Conservation (phyloP, 2,797 vertebrate genomes). For the Microctenopoma stevenorrisi region DNA sequence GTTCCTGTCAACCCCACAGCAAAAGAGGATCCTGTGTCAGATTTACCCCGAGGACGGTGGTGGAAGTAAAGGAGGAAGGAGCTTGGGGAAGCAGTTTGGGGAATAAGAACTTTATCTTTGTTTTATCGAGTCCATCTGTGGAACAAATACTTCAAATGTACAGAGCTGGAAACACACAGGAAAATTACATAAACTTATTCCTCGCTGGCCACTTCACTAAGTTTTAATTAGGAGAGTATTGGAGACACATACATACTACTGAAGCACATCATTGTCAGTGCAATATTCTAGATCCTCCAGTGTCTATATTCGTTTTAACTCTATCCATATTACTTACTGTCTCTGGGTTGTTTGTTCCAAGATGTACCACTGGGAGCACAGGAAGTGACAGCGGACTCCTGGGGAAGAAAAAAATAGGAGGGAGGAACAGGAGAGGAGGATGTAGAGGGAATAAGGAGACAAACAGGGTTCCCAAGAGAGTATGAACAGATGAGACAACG, state of each 20-base stretch:
- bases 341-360: constrained; percentile 65
- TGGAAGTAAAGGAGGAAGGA: constrained; percentile 45
- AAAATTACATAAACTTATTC: background rate
- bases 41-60: constrained; percentile 44
- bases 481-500: constrained; percentile 63
- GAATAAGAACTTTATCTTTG: constrained; percentile 55
- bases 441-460: constrained; percentile 69
- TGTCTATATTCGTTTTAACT: constrained; percentile 53
- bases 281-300: constrained; percentile 40
- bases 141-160: constrained; percentile 39
- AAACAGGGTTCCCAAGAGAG: constrained; percentile 70
- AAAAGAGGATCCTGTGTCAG: constrained; percentile 62
- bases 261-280: constrained; percentile 35
- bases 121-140: constrained; percentile 52
- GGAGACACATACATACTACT: constrained; percentile 19
- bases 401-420: constrained; percentile 62
- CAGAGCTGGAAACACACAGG: constrained; percentile 11
- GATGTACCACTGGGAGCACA: constrained; percentile 61
- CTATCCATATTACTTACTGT: constrained; percentile 54
- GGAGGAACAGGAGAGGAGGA: constrained; percentile 44
- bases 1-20: constrained; percentile 78
- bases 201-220: constrained; percentile 7
- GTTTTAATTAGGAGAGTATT: constrained; percentile 40
- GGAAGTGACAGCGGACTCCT: constrained; percentile 74
- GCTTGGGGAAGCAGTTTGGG: constrained; percentile 47